Base-by-base conservation (phyloP, 2,888 invertebrate species). In the Eulithis testata region DNA sequence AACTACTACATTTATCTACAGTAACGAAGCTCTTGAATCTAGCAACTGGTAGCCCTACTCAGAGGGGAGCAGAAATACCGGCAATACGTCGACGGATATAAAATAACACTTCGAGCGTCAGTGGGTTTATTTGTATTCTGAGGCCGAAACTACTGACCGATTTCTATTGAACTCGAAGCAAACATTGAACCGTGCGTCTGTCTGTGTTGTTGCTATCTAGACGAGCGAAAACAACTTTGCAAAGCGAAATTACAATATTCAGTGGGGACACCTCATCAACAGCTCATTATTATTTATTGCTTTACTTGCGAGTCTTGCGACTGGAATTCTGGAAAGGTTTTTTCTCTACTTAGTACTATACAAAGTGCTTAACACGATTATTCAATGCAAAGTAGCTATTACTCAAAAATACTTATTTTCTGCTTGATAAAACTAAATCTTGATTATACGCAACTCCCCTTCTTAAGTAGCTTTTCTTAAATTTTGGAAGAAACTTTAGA, bases 101-200 rank as follows among this genome's bases (percentile, higher is more conserved):
- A 69, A 68, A 71, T 71, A 73, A 68, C 68, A 68, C 65, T 65
- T 62, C 60, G 51, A 65, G 60, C 65, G 68, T 63, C 58, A 53
- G 60, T 43, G 14, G 47, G 63, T 65, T 69, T 71, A 68, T 73
- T 69, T 73, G 67, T 71, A 70, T 61, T 68, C 67, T 65, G 60
- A 43, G 62, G 47, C 65, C 58, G 51, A 63, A 52, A 60, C 68
- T 55, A 64, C 65, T 65, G 69, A 64, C 71, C 66, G 69, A 73
- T 60, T 68, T 65, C 65, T 63, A 68, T 68, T 64, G 59, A 65
- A 63, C 68, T 62, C 64, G 11, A 45, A 54, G 55, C 56, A 64
- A 61, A 58, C 67, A 43, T 57, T 63, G 57, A 63, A 69, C 61
- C 64, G 52, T 67, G 61, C 31, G 40, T 40, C 40, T 40, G 40